Evolutionary conservation across 2,888 invertebrate genomes (phyloP), one percentile per base, ranked within the genome.

Genomic region (Mermis nigrescens): DNA sequence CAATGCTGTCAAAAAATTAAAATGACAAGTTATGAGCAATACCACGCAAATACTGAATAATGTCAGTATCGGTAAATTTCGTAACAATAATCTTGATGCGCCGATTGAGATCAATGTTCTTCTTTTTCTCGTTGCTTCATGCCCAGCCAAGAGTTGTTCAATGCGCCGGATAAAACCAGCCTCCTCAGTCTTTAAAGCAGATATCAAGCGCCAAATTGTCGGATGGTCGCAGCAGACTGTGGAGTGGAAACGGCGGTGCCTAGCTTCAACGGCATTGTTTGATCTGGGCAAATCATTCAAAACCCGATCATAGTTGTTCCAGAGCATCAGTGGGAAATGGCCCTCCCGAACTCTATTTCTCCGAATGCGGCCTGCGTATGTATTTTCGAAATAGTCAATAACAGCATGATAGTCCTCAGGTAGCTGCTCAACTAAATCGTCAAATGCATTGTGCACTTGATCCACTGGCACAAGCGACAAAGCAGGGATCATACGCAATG

Each of bases 181-280:
- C n/a, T n/a, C n/a, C n/a, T n/a, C n/a, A n/a, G n/a, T n/a, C n/a
- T n/a, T n/a, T n/a, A n/a, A n/a, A n/a, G n/a, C n/a, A n/a, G n/a
- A n/a, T n/a, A n/a, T n/a, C n/a, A n/a, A n/a, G n/a, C n/a, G n/a
- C n/a, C n/a, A n/a, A n/a, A n/a, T n/a, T n/a, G n/a, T n/a, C n/a
- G n/a, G n/a, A n/a, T n/a, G n/a, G n/a, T n/a, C n/a, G 19, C 48
- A 48, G 24, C 19, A 12, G 7, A 24, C 24, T n/a, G 48, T 24
- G 48, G 19, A 48, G 24, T 48, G 48, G 22, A 53, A 53, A 4
- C 54, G 4, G 22, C 31, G 54, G 54, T 53, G 54, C 54, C 54
- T 29, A 15, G 29, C 54, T 31, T 53, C 54, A 28, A 53, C 54
- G 12, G 54, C 27, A 29, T 29, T 53, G 24, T 53, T 53, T 7